Base-by-base conservation (phyloP, 2,888 invertebrate species). In the Caenorhabditis plicata region DNA sequence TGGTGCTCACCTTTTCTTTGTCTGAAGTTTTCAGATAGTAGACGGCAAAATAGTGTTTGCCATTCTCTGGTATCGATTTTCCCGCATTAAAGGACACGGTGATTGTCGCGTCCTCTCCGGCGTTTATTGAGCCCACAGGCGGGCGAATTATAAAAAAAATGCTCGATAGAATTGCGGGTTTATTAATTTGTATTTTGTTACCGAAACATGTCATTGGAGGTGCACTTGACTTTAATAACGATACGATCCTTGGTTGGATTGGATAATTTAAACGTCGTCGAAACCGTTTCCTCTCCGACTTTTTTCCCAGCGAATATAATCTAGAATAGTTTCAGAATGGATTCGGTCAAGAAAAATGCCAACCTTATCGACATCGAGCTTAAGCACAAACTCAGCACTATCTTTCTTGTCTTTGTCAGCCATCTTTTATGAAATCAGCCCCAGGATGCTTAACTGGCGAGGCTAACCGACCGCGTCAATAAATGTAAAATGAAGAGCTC, bases 31-130 rank as follows among this genome's bases (percentile, higher is more conserved):
- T 72, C 35, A 63, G 26, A 43, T 72, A 63, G 55, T 75, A 75
- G 42, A 75, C 29, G 33, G 69, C 73, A 53, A 75, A 75, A 60
- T 74, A 74, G 50, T 75, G 75, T 48, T 73, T 72, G 13, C 52
- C 55, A 31, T 51, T 69, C 8, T 72, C 72, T 5, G 75, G 75
- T 32, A 71, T 63, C 17, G 45, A 33, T 43, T 71, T 71, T 32
- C 68, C 69, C 1, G 67, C 35, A 35, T 56, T 65, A 63, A 73
- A 67, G 20, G 50, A 32, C 8, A 62, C 23, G 15, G 13, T 35
- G 27, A 45, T 36, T 15, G 3, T 7, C 4, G 25, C 19, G 7
- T 40, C 35, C 15, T 66, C 68, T 17, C 46, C 46, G 11, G 54
- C 44, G 26, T 62, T 56, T 15, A 74, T 44, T 11, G 41, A 32